Percentiles rank a stretch among this genome's conserved stretches.
These are phyloP conservation scores for Zaprionus ghesquierei DNA, from an alignment of 1,140 invertebrate genomes.

Conservation along the genomic window DNA sequence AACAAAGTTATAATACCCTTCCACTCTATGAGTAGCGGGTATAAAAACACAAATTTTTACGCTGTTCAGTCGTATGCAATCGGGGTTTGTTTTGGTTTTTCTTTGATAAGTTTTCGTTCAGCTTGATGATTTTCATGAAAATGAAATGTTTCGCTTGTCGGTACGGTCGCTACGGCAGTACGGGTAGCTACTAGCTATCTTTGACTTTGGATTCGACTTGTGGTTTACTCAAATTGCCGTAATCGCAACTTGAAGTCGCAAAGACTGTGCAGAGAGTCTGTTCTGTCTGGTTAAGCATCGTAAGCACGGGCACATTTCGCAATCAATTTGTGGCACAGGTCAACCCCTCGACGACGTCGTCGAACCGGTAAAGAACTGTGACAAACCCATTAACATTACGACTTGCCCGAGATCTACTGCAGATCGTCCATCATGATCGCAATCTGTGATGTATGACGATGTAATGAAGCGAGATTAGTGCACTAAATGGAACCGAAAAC, in stretches of 20 bases:
- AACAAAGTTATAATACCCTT: no score
- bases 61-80: constrained; percentile 44
- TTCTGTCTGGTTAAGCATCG: constrained; percentile 68
- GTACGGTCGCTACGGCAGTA: neutral
- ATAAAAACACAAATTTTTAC: constrained; percentile 69
- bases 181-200: neutral
- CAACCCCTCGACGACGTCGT: constrained; percentile 32
- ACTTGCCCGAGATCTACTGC: constrained; percentile 22
- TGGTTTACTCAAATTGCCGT: constrained; percentile 32
- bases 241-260: constrained; percentile 3
- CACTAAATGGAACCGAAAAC: constrained; percentile 65
- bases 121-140: constrained; percentile 74
- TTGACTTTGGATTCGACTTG: constrained; percentile 19
- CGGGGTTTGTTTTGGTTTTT: constrained; percentile 65
- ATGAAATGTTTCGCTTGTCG: constrained; percentile 66
- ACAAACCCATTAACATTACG: constrained; percentile 55
- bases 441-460: constrained; percentile 69
- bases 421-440: constrained; percentile 14
- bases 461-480: constrained; percentile 77
- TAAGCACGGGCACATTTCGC: constrained; percentile 63
- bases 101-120: constrained; percentile 67
- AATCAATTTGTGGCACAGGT: constrained; percentile 72
- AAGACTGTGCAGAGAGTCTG: constrained; percentile 13
- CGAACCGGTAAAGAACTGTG: constrained; percentile 51
- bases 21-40: no score